Evolutionary conservation across 2,113 vertebrate genomes (phyloP), one percentile per base, ranked within the genome.

Genomic region (Zosterops hypoxanthus): DNA sequence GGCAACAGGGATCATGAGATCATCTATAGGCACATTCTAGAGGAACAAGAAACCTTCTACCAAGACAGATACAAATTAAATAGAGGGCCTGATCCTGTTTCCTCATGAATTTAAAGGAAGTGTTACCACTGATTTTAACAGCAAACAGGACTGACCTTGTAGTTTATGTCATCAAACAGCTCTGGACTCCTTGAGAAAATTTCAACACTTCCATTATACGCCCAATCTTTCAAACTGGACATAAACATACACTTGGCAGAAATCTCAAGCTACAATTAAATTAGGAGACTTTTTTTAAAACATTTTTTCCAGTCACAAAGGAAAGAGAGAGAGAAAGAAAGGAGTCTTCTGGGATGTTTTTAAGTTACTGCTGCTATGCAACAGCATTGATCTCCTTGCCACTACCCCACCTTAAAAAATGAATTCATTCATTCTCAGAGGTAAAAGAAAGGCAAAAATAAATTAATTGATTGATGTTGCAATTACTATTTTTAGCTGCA

Each of bases 161-260:
- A 93, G 31, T 31, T 47, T 68, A 56, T 64, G 71, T 79, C 90
- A 86, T 85, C 70, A 76, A 86, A 79, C 59, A 94, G 57, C 61
- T 82, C 65, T 1, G 8, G 33, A 60, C 52, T 83, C 56, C 94
- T 71, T 81, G 65, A 68, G 68, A 78, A 55, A 75, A 50, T 91
- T 90, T 96, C 79, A 94, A 39, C 88, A 75, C 71, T 94, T 95
- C 78, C 76, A 93, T 94, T 94, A 64, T 66, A 76, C 0, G 4
- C 44, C 63, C 68, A 77, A 18, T 92, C 81, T 94, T 95, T 96
- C 94, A 95, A 82, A 82, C 29, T 68, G 78, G 81, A 77, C 76
- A 55, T 92, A 96, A 96, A 91, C 90, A 91, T 52, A 83, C 55
- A 61, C 83, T 97, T 95, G 95, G 94, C 81, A 96, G 82, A 91